Evolutionary conservation across 2,888 invertebrate species (phyloP).

Genomic region (Acronicta alni): DNA sequence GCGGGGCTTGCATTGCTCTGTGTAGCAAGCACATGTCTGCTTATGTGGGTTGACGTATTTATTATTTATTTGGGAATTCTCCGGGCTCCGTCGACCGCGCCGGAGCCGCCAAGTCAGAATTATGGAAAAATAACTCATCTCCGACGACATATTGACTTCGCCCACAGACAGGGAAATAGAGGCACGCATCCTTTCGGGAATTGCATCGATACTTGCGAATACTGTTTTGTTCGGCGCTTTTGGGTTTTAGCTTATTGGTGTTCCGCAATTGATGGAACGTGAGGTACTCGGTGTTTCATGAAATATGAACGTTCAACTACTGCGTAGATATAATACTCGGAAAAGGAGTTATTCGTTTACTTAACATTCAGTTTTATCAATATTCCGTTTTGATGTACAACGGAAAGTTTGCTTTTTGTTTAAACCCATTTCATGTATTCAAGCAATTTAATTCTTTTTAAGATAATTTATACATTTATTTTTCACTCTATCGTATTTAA

Average conservation of each 20-base stretch:
- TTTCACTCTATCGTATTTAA: too few species aligned
- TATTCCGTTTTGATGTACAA: not conserved
- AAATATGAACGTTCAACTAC: constrained; percentile 17
- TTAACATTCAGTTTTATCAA: not conserved
- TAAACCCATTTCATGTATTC: too few species aligned
- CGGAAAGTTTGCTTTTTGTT: too few species aligned
- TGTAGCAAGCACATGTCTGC: constrained; percentile 49
- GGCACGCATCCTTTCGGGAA: constrained; percentile 78
- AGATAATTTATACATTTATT: too few species aligned
- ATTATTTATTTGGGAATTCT: constrained; percentile 89
- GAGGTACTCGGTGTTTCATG: constrained; percentile 7
- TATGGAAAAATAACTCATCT: constrained; percentile 88
- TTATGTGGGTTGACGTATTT: constrained; percentile 79
- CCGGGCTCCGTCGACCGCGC: constrained; percentile 63
- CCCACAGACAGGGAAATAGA: constrained; percentile 74
- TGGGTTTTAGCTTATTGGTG: constrained; percentile 56
- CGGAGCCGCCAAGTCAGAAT: constrained; percentile 66
- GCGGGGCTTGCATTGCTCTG: constrained; percentile 63
- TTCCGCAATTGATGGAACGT: constrained; percentile 31
- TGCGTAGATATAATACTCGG: not conserved
- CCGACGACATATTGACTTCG: constrained; percentile 85
- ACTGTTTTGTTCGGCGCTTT: constrained; percentile 53
- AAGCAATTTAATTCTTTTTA: too few species aligned
- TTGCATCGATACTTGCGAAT: constrained; percentile 73
- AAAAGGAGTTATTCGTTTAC: not conserved